phyloP scores from a whole-genome alignment of 2,797 vertebrate genomes.

The Mormyrops attenuatus region DNA sequence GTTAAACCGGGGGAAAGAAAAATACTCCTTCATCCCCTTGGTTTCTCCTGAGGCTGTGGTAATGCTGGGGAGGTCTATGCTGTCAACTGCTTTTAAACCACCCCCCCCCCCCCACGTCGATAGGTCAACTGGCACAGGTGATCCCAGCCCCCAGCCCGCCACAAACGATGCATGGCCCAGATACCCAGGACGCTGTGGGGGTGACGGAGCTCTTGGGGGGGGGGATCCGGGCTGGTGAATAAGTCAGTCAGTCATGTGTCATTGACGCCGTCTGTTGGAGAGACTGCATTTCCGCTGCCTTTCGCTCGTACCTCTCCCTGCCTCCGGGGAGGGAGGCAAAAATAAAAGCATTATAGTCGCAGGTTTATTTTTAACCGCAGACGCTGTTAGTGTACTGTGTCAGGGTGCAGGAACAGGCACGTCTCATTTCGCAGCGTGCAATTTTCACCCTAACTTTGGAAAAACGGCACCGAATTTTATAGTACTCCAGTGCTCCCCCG shows the following conservation, averaged over 20 bases:
- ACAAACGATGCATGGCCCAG: background rate
- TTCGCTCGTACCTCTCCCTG: background rate
- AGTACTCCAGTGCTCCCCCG: background rate
- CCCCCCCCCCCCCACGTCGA: no score
- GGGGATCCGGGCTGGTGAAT: background rate
- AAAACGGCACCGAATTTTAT: background rate
- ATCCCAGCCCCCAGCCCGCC: background rate
- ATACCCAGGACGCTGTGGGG: background rate
- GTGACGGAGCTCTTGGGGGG: background rate
- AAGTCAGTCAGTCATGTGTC: background rate
- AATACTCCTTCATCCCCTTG: background rate
- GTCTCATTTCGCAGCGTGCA: background rate
- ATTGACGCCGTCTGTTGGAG: background rate
- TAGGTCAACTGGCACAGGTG: background rate
- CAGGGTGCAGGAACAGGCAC: background rate
- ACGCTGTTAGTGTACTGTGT: background rate
- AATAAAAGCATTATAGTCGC: background rate
- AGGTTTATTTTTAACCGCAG: background rate
- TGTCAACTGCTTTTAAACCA: background rate
- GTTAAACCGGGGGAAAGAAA: background rate
- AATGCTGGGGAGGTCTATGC: background rate
- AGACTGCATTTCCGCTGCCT: background rate
- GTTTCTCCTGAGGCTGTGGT: background rate
- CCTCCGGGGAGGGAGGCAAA: background rate
- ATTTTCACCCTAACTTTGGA: constrained; percentile 8